Base-by-base conservation (phyloP, 2,888 invertebrate species). In the Microchrysa polita region DNA sequence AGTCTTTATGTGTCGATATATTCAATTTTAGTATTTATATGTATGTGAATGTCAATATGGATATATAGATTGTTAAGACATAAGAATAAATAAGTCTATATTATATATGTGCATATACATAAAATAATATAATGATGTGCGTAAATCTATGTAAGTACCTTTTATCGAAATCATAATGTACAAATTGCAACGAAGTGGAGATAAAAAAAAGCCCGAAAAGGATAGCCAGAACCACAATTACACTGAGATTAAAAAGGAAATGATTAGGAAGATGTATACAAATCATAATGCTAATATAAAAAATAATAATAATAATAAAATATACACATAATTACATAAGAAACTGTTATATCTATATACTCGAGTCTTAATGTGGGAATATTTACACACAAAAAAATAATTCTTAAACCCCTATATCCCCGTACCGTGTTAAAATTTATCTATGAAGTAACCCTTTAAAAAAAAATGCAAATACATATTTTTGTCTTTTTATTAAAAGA, bases 131-230 rank as follows among this genome's bases (percentile, higher is more conserved):
- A n/a, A 61, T 18, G 34, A 67, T 52, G 67, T 23, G 67, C 23
- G 42, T 55, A 55, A 63, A n/a, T n/a, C n/a, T n/a, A n/a, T 63
- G 16, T 63, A 69, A 69, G 69, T 69, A 69, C 69, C 69, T 69
- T 69, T 57, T 34, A 55, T 55, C 69, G 69, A 69, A 69, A 69
- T 69, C 69, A 69, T 69, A 65, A 69, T 69, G 69, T 69, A 69
- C 69, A 69, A 69, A 69, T 40, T 57, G 69, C 69, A 69, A 69
- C 69, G 69, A 69, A 48, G 48, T 48, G 12, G 48, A n/a, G n/a
- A n/a, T 48, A 48, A 48, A 2, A 48, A 48, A 9, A 9, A 42
- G 12, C 16, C 12, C 10, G n/a, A n/a, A 12, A 48, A 34, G 27
- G 27, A 48, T 48, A 48, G n/a, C n/a, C n/a, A n/a, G 27, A 34